Evolutionary conservation across 2,888 invertebrate species (phyloP), one percentile per base, ranked within the genome.

Genomic region (Pedicia rivosa): DNA sequence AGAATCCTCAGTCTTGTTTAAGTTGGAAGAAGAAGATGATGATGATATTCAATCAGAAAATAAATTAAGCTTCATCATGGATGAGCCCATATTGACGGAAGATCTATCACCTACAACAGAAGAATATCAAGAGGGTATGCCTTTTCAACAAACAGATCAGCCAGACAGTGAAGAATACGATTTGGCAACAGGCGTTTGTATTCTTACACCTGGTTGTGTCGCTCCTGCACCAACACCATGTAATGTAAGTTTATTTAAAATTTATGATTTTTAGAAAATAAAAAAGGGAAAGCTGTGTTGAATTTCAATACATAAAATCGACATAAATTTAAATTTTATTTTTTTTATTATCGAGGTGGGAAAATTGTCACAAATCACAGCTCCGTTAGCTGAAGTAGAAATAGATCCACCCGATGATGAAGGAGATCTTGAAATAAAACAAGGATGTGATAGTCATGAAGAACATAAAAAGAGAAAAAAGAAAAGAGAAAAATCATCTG

Each of bases 361-460:
- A n/a, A n/a, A n/a, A n/a, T n/a, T n/a, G n/a, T 56, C 52, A 33
- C 57, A 55, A 10, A 58, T 68, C 4, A 59, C 72, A 51, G 77
- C 77, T 35, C 78, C 77, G 17, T 64, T 78, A 37, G 78, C 77
- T 26, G 78, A 73, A 49, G 68, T 74, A 45, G 78, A 77, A 54
- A 71, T 74, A 50, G 72, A 74, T 55, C 72, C 72, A 30, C 76
- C 74, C 33, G 74, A 75, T 48, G 76, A 74, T 51, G 77, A 77
- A 46, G 64, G 64, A 53, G 66, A 72, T 50, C 63, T 65, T 55
- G 67, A 67, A 53, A 43, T 20, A 10, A 16, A 10, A 25, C 15
- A 26, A 17, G 35, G 26, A n/a, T 25, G 10, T 26, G n/a, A 15
- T 16, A 14, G 24, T 15, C n/a, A 28, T 22, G 17, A 30, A 57